These are phyloP conservation scores for Apis florea DNA, from an alignment of 1,140 invertebrate genomes.

Conservation along the genomic window DNA sequence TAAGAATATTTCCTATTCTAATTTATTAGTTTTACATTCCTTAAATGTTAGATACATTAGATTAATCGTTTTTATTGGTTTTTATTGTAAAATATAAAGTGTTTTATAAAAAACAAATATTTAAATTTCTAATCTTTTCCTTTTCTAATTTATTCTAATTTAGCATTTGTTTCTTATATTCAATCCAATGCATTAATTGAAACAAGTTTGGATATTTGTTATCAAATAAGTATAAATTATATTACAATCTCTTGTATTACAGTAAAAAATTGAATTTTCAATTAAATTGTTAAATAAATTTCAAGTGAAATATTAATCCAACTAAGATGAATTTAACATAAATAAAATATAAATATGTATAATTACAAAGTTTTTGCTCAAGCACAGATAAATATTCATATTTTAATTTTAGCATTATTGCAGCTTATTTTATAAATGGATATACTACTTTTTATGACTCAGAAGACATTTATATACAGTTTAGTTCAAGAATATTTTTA, in stretches of 20 bases:
- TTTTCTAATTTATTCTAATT: background rate
- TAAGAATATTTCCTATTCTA: constrained; percentile 15
- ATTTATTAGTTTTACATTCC: constrained; percentile 38
- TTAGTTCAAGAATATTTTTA: background rate
- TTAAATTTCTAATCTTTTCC: background rate
- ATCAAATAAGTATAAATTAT: background rate
- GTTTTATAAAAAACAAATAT: background rate
- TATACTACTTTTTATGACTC: constrained; percentile 14
- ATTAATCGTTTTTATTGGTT: constrained; percentile 3
- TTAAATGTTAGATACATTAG: constrained; percentile 15
- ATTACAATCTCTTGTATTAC: background rate
- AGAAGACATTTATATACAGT: constrained; percentile 1
- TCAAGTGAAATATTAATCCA: background rate
- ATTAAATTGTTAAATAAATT: background rate
- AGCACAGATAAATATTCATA: background rate
- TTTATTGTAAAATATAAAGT: background rate
- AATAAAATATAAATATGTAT: constrained; percentile 19
- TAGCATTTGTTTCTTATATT: background rate
- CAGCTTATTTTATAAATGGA: constrained; percentile 12
- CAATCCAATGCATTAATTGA: background rate
- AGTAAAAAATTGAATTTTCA: background rate
- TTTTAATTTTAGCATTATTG: background rate
- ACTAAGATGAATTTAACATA: constrained; percentile 3
- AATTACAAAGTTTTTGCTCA: constrained; percentile 35
- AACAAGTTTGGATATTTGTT: background rate